Conservation (phyloP, 2,113 vertebrate genomes). For the Gasterosteus nipponicus region DNA sequence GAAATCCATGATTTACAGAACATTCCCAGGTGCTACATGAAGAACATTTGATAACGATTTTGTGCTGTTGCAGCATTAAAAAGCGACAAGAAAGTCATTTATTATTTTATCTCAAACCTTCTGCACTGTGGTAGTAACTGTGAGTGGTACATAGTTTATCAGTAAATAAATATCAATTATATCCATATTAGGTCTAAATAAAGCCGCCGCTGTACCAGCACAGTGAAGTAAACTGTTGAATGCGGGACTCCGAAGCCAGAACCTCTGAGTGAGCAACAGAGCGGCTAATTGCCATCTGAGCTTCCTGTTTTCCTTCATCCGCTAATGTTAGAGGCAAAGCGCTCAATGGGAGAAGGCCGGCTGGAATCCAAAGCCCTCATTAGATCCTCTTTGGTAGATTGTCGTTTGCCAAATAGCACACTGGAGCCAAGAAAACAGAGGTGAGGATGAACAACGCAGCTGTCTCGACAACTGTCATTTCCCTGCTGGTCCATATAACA, state of each 20-base stretch:
- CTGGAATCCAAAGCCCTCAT: slow-evolving; percentile 55
- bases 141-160: background rate
- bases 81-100: background rate
- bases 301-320: slow-evolving; percentile 54
- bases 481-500: slow-evolving; percentile 2
- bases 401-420: slow-evolving; percentile 41
- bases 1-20: too few relatives aligned
- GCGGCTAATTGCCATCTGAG: slow-evolving; percentile 45
- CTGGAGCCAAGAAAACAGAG: slow-evolving; percentile 26
- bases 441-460: background rate
- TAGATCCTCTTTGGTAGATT: slow-evolving; percentile 42
- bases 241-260: background rate
- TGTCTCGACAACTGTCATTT: background rate
- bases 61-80: background rate
- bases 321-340: slow-evolving; percentile 33
- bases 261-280: slow-evolving; percentile 16
- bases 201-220: background rate
- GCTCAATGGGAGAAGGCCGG: slow-evolving; percentile 18
- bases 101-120: slow-evolving; percentile 12
- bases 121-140: background rate
- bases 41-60: too few relatives aligned
- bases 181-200: background rate
- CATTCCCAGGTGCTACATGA: too few relatives aligned
- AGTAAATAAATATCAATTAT: background rate
- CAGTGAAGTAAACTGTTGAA: slow-evolving; percentile 1